phyloP scores from a whole-genome alignment of 2,888 invertebrate genomes.

The Carabus problematicus region DNA sequence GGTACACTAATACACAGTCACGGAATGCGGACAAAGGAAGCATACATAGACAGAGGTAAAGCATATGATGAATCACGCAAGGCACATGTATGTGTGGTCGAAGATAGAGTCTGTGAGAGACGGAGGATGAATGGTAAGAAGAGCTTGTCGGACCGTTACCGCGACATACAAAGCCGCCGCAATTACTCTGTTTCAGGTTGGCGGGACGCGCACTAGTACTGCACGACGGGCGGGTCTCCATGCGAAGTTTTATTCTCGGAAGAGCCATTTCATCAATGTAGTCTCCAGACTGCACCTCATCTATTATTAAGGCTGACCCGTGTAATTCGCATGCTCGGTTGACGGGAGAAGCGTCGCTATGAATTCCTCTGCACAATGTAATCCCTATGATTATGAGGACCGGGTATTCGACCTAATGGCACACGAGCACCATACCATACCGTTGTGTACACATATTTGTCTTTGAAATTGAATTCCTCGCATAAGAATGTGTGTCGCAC shows the following conservation, averaged over 20 bases:
- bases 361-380: constrained; percentile 40
- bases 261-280: constrained; percentile 49
- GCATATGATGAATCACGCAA: too few relatives aligned
- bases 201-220: constrained; percentile 3
- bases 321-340: constrained; percentile 41
- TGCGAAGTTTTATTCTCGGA: constrained; percentile 47
- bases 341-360: constrained; percentile 14
- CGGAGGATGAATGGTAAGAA: too few relatives aligned
- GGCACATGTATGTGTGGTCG: too few relatives aligned
- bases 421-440: constrained; percentile 4
- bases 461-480: constrained; percentile 33
- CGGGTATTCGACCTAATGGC: constrained; percentile 17
- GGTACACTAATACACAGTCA: too few relatives aligned
- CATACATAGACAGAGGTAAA: too few relatives aligned
- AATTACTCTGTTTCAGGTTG: constrained; percentile 11
- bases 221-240: constrained; percentile 25
- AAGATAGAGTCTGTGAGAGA: too few relatives aligned
- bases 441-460: constrained; percentile 27
- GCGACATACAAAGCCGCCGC: too few relatives aligned
- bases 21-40: too few relatives aligned
- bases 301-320: constrained; percentile 47
- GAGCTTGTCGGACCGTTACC: too few relatives aligned
- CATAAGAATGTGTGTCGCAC: constrained; percentile 17
- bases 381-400: constrained; percentile 14
- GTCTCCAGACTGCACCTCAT: constrained; percentile 48